Evolutionary conservation across 2,113 vertebrate genomes (phyloP).

Genomic region (Syngnathus scovelli): DNA sequence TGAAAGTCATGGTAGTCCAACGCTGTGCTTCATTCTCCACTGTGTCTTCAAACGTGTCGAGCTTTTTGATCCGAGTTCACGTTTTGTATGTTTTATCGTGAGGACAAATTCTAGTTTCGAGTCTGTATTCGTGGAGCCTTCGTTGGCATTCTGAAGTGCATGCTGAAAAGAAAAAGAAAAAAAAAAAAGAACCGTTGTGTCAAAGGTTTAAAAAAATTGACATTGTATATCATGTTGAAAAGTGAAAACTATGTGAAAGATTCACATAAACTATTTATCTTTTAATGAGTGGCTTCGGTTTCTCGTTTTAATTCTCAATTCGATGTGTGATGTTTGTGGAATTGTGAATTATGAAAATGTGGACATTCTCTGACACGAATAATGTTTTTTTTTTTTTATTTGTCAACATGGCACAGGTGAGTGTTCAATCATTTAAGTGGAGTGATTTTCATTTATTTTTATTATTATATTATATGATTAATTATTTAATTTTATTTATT

Average conservation of each 20-base stretch:
- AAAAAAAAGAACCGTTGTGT: conserved; percentile 62
- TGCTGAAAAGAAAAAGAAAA: conserved; percentile 70
- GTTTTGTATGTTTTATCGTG: conserved; percentile 67
- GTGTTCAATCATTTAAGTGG: too few relatives aligned
- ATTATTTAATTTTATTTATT: too few relatives aligned
- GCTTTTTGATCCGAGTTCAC: conserved; percentile 56
- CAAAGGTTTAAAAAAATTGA: conserved; percentile 51
- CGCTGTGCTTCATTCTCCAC: conserved; percentile 70
- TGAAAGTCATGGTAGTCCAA: conserved; percentile 73
- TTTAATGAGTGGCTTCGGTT: conserved; percentile 44
- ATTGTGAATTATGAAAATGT: too few relatives aligned
- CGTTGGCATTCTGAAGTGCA: conserved; percentile 84
- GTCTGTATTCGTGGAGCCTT: conserved; percentile 78
- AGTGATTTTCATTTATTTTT: too few relatives aligned
- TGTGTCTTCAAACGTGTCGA: conserved; percentile 68
- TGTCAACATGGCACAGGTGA: too few relatives aligned
- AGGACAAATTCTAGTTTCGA: conserved; percentile 72
- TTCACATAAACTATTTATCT: conserved; percentile 71
- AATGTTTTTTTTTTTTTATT: too few relatives aligned
- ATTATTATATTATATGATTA: too few relatives aligned
- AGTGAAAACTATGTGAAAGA: conserved; percentile 60
- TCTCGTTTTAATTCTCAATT: conserved; percentile 13
- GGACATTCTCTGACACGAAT: too few relatives aligned
- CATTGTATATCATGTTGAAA: conserved; percentile 59
- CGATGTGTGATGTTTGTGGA: too few relatives aligned